These are phyloP conservation scores for Conomelus anceps DNA, from an alignment of 2,888 invertebrate genomes.

Conservation along the genomic window DNA sequence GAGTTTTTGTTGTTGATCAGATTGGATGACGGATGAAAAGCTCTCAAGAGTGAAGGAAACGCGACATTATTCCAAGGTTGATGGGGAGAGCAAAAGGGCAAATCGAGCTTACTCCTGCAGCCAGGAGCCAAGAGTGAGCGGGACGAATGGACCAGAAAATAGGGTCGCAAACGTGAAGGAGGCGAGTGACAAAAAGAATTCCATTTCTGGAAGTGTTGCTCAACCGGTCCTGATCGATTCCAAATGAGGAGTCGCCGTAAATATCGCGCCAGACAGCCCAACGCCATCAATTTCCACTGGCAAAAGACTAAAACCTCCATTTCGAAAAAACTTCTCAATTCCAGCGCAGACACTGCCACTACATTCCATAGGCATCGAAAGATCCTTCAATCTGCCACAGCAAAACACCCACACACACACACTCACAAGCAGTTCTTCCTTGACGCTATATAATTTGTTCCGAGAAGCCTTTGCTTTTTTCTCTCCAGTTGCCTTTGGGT, in stretches of 20 bases:
- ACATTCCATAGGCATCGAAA: background rate
- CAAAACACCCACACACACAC: background rate
- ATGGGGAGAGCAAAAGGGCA: background rate
- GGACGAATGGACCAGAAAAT: background rate
- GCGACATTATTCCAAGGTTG: background rate
- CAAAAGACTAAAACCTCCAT: background rate
- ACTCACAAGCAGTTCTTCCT: background rate
- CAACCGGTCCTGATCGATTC: background rate
- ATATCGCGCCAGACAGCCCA: background rate
- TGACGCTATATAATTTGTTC: background rate
- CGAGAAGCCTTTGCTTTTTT: background rate
- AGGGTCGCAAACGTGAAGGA: background rate
- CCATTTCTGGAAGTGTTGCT: background rate
- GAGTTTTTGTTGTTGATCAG: background rate
- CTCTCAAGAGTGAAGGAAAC: background rate
- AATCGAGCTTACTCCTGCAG: background rate
- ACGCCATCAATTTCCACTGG: background rate
- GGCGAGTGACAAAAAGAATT: background rate
- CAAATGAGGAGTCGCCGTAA: background rate
- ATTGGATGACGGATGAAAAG: background rate
- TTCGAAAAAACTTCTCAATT: background rate
- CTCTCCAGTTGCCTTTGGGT: background rate
- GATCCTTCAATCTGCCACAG: background rate
- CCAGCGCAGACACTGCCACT: background rate
- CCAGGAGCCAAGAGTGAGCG: background rate